Evolutionary conservation across 1,140 invertebrate species (phyloP).

Genomic region (Elysia chlorotica): DNA sequence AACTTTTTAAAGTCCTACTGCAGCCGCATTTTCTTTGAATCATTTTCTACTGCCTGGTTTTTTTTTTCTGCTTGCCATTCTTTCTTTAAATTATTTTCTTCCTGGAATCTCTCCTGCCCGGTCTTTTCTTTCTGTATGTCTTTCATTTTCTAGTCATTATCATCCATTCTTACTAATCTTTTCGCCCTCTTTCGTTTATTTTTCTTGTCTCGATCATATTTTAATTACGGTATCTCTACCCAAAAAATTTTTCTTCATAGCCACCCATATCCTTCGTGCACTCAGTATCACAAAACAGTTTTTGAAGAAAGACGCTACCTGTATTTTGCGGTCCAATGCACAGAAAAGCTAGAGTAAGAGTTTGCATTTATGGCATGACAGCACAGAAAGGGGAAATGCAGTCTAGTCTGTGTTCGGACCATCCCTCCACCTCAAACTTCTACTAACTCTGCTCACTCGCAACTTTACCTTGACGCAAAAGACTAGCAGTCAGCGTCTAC

Average conservation of each 20-base stretch:
- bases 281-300: background rate
- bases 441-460: no score
- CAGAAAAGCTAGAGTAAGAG: background rate
- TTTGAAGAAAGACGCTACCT: background rate
- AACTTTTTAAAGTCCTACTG: background rate
- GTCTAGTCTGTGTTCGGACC: no score
- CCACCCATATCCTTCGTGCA: background rate
- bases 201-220: background rate
- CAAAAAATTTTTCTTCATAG: background rate
- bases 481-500: no score
- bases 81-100: background rate
- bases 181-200: background rate
- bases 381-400: no score
- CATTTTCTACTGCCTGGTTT: background rate
- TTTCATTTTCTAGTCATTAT: background rate
- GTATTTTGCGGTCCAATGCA: no score
- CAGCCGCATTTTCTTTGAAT: background rate
- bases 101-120: background rate
- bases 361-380: no score
- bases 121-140: background rate
- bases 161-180: background rate
- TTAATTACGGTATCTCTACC: background rate
- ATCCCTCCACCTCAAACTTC: no score
- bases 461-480: no score
- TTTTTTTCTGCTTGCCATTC: background rate